Evolutionary conservation across 2,113 vertebrate species (phyloP).

Genomic region (Sinocyclocheilus anshuiensis): DNA sequence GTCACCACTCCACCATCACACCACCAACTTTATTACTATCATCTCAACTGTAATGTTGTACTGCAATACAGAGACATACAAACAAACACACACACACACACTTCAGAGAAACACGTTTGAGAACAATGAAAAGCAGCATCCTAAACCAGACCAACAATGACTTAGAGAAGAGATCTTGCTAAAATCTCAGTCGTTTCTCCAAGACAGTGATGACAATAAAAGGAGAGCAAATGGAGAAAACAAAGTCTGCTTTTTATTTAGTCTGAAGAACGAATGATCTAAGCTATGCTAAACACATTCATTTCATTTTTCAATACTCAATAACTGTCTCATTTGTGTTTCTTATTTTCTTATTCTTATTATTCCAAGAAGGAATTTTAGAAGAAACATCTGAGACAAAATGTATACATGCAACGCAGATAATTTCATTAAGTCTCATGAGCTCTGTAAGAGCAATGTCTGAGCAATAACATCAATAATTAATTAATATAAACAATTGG

Average conservation of each 20-base stretch:
- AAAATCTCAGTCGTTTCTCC: not conserved
- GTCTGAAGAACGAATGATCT: not conserved
- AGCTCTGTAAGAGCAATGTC: not conserved
- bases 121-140: not conserved
- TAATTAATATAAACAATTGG: not conserved
- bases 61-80: constrained; percentile 5
- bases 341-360: not conserved
- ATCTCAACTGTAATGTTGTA: constrained; percentile 38
- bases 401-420: not conserved
- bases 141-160: not conserved
- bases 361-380: not conserved
- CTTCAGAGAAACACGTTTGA: not conserved
- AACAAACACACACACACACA: constrained; percentile 17
- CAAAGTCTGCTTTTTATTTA: not conserved
- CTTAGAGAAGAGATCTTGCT: not conserved
- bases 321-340: not conserved
- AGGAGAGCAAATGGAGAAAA: not conserved
- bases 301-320: not conserved
- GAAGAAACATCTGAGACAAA: not conserved
- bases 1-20: constrained; percentile 41
- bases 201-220: not conserved
- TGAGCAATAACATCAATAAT: not conserved
- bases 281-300: not conserved
- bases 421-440: not conserved
- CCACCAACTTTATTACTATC: constrained; percentile 48